Conservation (phyloP, 2,113 vertebrate genomes). For the Alouatta palliata region DNA sequence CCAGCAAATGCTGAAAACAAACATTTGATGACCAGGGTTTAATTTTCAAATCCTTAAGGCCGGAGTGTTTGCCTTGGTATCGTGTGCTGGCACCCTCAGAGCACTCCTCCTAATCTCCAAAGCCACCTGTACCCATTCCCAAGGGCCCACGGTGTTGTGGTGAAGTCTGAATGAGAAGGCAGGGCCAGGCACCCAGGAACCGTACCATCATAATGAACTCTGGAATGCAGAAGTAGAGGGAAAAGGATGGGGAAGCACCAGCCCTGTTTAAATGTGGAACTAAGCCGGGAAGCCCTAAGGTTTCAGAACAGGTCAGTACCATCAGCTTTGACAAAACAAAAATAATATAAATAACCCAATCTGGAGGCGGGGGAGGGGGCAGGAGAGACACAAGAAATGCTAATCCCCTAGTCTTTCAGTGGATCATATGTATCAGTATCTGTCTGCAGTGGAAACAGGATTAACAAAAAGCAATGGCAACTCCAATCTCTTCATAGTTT, state of each 20-base stretch:
- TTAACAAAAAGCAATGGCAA: not conserved
- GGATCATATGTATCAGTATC: not conserved
- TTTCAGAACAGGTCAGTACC: not conserved
- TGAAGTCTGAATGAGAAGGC: not conserved
- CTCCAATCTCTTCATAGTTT: not conserved
- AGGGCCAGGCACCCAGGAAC: not conserved
- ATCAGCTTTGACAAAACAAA: not conserved
- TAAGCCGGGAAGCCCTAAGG: not conserved
- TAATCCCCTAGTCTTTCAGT: not conserved
- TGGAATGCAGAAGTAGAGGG: not conserved
- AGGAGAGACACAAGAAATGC: not conserved
- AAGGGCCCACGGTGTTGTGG: rapidly evolving
- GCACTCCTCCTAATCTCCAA: not conserved
- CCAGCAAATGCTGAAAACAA: constrained; percentile 63
- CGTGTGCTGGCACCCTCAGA: not conserved
- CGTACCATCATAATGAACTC: not conserved
- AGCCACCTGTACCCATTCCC: not conserved
- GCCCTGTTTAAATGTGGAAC: too few relatives aligned
- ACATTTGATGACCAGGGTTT: constrained; percentile 40
- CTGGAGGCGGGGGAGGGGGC: not conserved
- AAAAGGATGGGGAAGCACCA: not conserved
- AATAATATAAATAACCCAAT: not conserved
- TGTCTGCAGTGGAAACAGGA: not conserved
- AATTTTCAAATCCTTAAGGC: constrained; percentile 49
- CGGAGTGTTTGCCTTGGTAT: constrained; percentile 45